A percentile compares a stretch with the other conserved stretches of the same genome.
Conservation (phyloP, 2,797 vertebrate genomes). For the Enteromius afrohamiltoni region DNA sequence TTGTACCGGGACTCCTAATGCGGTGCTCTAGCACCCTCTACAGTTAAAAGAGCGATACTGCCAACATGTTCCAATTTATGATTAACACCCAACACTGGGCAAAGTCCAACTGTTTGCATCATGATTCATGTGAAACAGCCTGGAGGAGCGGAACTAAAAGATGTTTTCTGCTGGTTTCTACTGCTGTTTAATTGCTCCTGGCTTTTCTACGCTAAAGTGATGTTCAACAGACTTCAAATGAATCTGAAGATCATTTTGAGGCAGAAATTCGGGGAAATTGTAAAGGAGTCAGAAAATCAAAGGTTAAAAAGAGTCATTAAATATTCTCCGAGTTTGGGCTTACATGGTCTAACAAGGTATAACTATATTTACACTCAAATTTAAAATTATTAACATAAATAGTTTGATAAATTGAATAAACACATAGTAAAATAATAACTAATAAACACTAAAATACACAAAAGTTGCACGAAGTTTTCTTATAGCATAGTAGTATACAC, state of each 20-base stretch:
- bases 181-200: neutral
- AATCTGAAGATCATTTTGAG: neutral
- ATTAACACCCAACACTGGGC: neutral
- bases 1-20: neutral
- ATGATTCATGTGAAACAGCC: constrained; percentile 16
- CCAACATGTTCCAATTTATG: neutral
- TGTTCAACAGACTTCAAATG: neutral
- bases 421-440: neutral
- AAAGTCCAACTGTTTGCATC: constrained; percentile 16
- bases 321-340: neutral
- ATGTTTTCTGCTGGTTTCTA: neutral
- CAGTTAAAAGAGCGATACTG: neutral
- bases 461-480: neutral
- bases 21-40: constrained; percentile 5
- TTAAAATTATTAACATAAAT: neutral
- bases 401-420: neutral
- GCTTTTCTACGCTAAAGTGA: neutral
- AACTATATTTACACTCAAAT: neutral
- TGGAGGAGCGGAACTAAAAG: neutral
- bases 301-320: neutral
- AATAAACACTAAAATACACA: neutral
- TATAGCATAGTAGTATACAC: too few species aligned
- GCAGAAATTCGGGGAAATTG: neutral
- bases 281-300: neutral
- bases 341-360: neutral